Evolutionary conservation across 1,140 invertebrate species (phyloP), one percentile per base, ranked within the genome.

Genomic region (Aphis craccivora): DNA sequence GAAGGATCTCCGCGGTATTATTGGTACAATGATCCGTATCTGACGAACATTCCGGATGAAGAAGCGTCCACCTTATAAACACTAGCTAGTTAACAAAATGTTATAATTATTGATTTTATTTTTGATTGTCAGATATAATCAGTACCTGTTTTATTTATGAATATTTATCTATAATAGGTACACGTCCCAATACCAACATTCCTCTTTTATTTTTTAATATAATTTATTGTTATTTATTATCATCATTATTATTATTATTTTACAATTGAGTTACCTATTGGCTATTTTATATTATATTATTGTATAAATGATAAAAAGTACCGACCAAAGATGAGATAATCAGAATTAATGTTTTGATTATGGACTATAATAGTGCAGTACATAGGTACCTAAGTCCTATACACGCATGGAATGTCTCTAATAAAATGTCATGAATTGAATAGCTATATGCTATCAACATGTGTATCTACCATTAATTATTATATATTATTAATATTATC

Each of bases 1-100:
- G 94, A 95, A 86, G 98, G 98, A 35, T 97, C 98, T 30, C 98
- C 98, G 0, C 95, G 95, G 94, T 99, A 98, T 95, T 97, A 97
- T 94, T 99, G 98, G 98, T 95, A 95, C 43, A 94, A 95, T 40
- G 95, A 95, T 96, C 51, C 35, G 35, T 93, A 51, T 93, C 96
- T 99, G 43, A 96, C 97, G 93, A 97, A 98, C 95, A 98, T 99
- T 94, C 98, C 98, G 6, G 96, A 98, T 93, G 94, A 95, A 89
- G 97, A 98, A 94, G 97, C 97, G 20, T 96, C 95, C 20, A 84
- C 90, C 51, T 93, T 93, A 55, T 93, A 92, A 86, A 84, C 43
- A 40, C 37, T 53, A 90, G 37, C 37, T 40, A 45, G 35, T 55
- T 14, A 90, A 89, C 43, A 48, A 25, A 25, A 40, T 23, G 37